These are phyloP conservation scores for Dipodomys stephensi DNA, from an alignment of 2,113 vertebrate species.

Conservation along the genomic window DNA sequence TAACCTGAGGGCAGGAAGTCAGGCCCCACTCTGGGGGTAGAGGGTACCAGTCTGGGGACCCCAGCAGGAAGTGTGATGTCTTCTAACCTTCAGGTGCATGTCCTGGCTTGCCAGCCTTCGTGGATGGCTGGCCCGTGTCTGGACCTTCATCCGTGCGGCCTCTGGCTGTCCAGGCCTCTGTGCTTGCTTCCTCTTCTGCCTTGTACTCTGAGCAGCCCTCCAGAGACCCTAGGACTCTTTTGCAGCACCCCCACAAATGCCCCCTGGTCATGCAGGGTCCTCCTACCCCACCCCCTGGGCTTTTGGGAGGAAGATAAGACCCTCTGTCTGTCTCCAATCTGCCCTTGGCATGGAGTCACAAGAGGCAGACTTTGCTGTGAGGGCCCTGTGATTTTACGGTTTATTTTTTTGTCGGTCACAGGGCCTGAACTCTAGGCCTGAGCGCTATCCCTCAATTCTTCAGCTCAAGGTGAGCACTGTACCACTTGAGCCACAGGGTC, in stretches of 20 bases:
- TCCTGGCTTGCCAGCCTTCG: not conserved
- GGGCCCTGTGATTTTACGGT: not conserved
- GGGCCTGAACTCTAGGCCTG: no score
- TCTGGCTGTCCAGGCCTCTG: not conserved
- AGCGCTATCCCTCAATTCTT: no score
- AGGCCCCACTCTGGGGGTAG: not conserved
- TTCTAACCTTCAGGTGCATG: not conserved
- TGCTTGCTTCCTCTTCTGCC: not conserved
- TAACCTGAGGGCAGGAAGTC: no score
- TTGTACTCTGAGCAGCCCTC: not conserved
- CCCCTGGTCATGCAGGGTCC: not conserved
- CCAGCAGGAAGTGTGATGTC: not conserved
- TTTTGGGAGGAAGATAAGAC: not conserved
- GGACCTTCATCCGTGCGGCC: not conserved
- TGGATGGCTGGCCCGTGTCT: fast-evolving
- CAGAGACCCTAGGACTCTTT: not conserved
- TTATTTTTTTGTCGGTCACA: no score
- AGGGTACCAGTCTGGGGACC: not conserved
- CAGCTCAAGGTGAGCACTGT: no score
- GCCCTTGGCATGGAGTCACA: not conserved
- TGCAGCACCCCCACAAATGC: not conserved
- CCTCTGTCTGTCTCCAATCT: not conserved
- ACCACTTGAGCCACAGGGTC: no score
- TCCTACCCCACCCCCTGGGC: not conserved
- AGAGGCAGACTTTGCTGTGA: not conserved